These are phyloP conservation scores for Cydia pomonella DNA, from an alignment of 1,140 invertebrate genomes.

Conservation along the genomic window DNA sequence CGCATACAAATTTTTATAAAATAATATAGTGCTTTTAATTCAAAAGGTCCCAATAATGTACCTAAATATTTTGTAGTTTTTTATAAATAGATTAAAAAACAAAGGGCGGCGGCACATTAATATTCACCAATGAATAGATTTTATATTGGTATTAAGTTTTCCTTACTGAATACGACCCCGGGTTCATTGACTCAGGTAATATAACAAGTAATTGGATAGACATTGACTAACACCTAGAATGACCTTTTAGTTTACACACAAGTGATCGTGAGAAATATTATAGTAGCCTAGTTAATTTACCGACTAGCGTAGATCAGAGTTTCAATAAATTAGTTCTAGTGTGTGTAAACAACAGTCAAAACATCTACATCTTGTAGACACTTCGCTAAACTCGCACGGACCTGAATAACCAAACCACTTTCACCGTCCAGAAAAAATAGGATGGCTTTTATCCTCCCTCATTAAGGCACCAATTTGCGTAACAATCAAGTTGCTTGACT, in stretches of 20 bases:
- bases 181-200: not conserved
- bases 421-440: slow-evolving; percentile 21
- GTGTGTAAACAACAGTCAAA: slow-evolving; percentile 26
- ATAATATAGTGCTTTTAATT: too few relatives aligned
- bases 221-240: not conserved
- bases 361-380: slow-evolving; percentile 21
- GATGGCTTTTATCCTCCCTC: slow-evolving; percentile 33
- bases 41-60: too few relatives aligned
- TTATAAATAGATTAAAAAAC: too few relatives aligned
- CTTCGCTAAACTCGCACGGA: slow-evolving; percentile 14
- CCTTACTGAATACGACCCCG: too few relatives aligned
- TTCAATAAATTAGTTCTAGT: slow-evolving; percentile 16
- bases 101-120: too few relatives aligned
- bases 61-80: too few relatives aligned
- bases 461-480: slow-evolving; percentile 50
- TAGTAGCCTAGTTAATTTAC: slow-evolving; percentile 16
- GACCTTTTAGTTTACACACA: not conserved
- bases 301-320: not conserved
- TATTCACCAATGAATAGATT: too few relatives aligned
- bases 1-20: too few relatives aligned
- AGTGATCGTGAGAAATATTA: slow-evolving; percentile 1
- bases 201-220: slow-evolving; percentile 7
- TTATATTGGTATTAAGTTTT: too few relatives aligned
- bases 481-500: slow-evolving; percentile 39
- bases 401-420: slow-evolving; percentile 33